Evolutionary conservation across 2,888 invertebrate genomes (phyloP), one percentile per base, ranked within the genome.

Genomic region (Micoletzkya japonica): DNA sequence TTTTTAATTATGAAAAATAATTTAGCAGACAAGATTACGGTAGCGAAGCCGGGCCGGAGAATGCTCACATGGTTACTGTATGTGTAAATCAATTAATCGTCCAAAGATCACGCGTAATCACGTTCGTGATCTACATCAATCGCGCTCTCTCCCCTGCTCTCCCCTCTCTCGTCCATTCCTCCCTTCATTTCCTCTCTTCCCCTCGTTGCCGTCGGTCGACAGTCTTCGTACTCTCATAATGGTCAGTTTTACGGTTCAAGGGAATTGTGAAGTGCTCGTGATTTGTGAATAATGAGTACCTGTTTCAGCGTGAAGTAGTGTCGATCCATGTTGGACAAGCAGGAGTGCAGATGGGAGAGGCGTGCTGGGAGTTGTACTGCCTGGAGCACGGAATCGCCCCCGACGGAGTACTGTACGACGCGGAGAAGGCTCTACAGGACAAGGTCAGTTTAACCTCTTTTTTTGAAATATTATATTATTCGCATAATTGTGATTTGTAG

Each of bases 311-410:
- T 44, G 10, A 44, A 44, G 44, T 44, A 44, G 10, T 44, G 44
- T 44, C 44, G 44, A 44, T 44, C 20, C 44, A 44, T 44, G 44
- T 44, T 10, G 44, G 44, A 44, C 44, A 44, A 20, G 44, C 44
- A 44, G 44, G 44, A 44, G 44, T 44, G 44, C 44, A 44, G 44
- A 44, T 44, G 44, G 44, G 44, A 44, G 44, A 44, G 44, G 44
- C 44, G 10, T 44, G 10, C 10, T 44, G 44, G 44, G 10, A 44
- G 44, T 44, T 44, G 20, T 44, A 44, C 44, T 44, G 44, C 20
- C 44, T 44, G 10, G 44, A 44, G 20, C 44, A 44, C 44, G 44
- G 44, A 10, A 44, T 44, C 20, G 10, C 44, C 10, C 20, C 10
- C 20, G 44, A 44, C 20, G 44, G 44, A 44, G 20, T 14, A 14